These are phyloP conservation scores for Cochlearius cochlearius DNA, from an alignment of 2,113 vertebrate species.

Conservation along the genomic window DNA sequence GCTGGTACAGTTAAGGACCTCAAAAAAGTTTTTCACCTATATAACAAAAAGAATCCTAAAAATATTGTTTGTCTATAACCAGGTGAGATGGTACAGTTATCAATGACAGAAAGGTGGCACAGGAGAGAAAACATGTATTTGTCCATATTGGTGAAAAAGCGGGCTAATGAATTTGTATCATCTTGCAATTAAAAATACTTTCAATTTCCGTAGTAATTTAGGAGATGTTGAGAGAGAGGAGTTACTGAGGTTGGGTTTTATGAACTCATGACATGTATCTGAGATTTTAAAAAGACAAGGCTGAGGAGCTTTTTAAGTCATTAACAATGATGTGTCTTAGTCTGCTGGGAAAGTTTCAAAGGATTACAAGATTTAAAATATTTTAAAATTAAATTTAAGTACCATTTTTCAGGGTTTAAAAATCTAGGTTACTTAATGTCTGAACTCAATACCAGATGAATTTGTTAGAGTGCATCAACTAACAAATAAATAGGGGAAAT, in stretches of 20 bases:
- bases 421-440: background rate
- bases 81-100: background rate
- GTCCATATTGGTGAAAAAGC: background rate
- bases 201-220: background rate
- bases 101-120: background rate
- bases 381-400: background rate
- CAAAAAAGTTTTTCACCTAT: background rate
- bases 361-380: background rate
- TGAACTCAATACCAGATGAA: background rate
- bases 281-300: background rate
- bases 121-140: background rate
- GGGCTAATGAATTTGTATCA: background rate
- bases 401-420: background rate
- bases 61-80: background rate
- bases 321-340: background rate
- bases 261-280: background rate
- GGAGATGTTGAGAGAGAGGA: background rate
- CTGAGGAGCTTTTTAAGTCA: background rate
- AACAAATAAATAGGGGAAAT: background rate
- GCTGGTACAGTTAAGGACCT: background rate
- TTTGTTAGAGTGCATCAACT: background rate
- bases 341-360: background rate
- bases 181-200: background rate
- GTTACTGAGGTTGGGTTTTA: background rate
- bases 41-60: background rate